phyloP scores from a whole-genome alignment of 1,140 invertebrate species.

The Heliothis virescens region DNA sequence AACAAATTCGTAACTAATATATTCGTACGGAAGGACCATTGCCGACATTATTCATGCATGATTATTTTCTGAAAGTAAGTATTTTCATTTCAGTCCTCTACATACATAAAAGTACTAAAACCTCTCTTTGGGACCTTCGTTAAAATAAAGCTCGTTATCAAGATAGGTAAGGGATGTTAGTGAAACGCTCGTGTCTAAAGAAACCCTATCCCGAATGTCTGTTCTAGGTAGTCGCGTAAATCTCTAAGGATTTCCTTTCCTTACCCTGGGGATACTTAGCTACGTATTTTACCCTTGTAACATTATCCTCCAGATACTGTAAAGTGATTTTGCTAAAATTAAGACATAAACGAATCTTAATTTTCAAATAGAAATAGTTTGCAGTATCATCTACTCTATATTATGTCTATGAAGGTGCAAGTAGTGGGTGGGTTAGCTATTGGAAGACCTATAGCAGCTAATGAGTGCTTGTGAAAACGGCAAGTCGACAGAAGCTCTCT shows the following conservation, averaged over 20 bases:
- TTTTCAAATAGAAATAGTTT: not conserved
- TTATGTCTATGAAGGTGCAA: not conserved
- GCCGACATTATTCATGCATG: not conserved
- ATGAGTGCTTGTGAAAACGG: not conserved
- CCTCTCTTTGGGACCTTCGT: not conserved
- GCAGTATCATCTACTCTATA: not conserved
- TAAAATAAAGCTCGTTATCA: slow-evolving; percentile 36
- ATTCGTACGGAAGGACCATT: not conserved
- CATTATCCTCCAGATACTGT: not conserved
- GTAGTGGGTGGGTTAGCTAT: not conserved
- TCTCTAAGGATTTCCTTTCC: slow-evolving; percentile 51
- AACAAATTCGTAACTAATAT: not conserved
- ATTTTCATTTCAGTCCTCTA: no score
- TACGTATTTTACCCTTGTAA: slow-evolving; percentile 9
- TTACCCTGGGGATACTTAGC: not conserved
- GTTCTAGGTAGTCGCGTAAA: slow-evolving; percentile 42
- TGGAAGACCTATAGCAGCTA: slow-evolving; percentile 11
- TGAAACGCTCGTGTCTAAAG: slow-evolving; percentile 13
- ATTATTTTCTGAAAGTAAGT: no score
- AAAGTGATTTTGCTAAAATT: not conserved
- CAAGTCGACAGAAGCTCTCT: not conserved
- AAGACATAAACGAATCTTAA: no score
- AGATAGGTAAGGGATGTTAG: slow-evolving; percentile 9
- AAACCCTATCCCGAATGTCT: not conserved
- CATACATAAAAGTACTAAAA: not conserved